A percentile compares a stretch with the other conserved stretches of the same genome.
These are phyloP conservation scores for Varroa destructor DNA, from an alignment of 1,140 invertebrate genomes.

Conservation along the genomic window DNA sequence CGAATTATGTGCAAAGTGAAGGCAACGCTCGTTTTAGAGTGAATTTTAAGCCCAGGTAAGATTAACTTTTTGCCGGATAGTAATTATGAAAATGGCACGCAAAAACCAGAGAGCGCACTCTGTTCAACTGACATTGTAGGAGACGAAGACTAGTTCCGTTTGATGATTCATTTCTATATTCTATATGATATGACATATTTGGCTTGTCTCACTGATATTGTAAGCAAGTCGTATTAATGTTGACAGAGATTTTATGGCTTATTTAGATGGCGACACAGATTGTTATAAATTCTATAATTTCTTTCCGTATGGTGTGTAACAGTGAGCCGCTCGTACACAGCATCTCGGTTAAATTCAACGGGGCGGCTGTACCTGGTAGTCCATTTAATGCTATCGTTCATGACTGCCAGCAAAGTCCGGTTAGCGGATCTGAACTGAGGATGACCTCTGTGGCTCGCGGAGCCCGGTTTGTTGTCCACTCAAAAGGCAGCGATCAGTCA, in stretches of 20 bases:
- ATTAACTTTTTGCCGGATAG: constrained; percentile 43
- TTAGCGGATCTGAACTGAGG: constrained; percentile 50
- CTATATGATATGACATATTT: too few species aligned
- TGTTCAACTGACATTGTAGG: too few species aligned
- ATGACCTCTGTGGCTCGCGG: constrained; percentile 49
- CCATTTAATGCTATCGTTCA: constrained; percentile 62
- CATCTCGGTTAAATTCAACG: constrained; percentile 82
- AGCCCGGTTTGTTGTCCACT: constrained; percentile 50
- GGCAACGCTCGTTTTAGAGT: constrained; percentile 88
- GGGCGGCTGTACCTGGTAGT: constrained; percentile 79
- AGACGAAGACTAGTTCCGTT: too few species aligned
- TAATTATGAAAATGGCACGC: background rate
- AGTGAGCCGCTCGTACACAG: constrained; percentile 37
- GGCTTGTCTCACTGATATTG: too few species aligned
- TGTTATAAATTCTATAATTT: background rate
- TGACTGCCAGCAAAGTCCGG: constrained; percentile 48
- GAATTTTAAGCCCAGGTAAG: constrained; percentile 89
- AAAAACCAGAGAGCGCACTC: background rate
- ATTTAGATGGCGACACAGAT: too few species aligned
- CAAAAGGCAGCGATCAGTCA: constrained; percentile 40
- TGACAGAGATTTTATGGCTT: too few species aligned
- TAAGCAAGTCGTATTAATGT: too few species aligned
- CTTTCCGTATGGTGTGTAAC: background rate
- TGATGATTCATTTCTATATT: too few species aligned
- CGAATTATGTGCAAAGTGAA: constrained; percentile 94